Evolutionary conservation across 2,113 vertebrate genomes (phyloP).

Genomic region (Odontesthes bonariensis): DNA sequence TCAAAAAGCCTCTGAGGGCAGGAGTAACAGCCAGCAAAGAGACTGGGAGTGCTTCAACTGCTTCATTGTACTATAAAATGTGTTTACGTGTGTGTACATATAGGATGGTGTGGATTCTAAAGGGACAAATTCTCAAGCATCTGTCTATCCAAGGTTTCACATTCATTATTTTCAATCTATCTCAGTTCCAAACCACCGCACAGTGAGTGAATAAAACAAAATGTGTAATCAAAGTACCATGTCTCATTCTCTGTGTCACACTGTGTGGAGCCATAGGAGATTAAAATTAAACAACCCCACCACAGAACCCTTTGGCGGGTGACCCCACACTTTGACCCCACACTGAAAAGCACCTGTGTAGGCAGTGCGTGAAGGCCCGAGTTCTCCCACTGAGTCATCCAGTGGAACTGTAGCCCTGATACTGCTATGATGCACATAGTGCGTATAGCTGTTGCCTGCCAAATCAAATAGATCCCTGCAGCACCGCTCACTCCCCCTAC

Average conservation of each 20-base stretch:
- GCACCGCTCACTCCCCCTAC: slow-evolving; percentile 32
- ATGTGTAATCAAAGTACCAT: slow-evolving; percentile 19
- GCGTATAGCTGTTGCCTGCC: slow-evolving; percentile 34
- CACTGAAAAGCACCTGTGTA: slow-evolving; percentile 53
- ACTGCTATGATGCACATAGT: slow-evolving; percentile 33
- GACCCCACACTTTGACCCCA: slow-evolving; percentile 47
- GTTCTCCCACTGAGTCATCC: slow-evolving; percentile 61
- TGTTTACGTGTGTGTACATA: slow-evolving; percentile 7
- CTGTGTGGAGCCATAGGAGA: slow-evolving; percentile 2
- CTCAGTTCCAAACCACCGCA: slow-evolving; percentile 4
- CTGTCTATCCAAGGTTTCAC: not conserved
- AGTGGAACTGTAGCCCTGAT: slow-evolving; percentile 34
- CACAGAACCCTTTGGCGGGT: slow-evolving; percentile 13
- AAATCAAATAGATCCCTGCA: slow-evolving; percentile 51
- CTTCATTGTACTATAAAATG: slow-evolving; percentile 1
- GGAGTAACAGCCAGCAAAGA: slow-evolving; percentile 27
- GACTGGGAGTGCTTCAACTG: slow-evolving; percentile 8
- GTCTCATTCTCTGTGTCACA: slow-evolving; percentile 6
- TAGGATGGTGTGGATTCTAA: not conserved
- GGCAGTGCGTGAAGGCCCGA: slow-evolving; percentile 38
- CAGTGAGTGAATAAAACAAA: slow-evolving; percentile 3
- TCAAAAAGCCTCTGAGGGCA: slow-evolving; percentile 45
- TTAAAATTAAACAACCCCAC: slow-evolving; percentile 24
- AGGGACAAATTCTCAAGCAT: slow-evolving; percentile 31
- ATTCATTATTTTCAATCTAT: not conserved